Evolutionary conservation across 1,140 invertebrate species (phyloP), one percentile per base, ranked within the genome.

Genomic region (Fopius arisanus): DNA sequence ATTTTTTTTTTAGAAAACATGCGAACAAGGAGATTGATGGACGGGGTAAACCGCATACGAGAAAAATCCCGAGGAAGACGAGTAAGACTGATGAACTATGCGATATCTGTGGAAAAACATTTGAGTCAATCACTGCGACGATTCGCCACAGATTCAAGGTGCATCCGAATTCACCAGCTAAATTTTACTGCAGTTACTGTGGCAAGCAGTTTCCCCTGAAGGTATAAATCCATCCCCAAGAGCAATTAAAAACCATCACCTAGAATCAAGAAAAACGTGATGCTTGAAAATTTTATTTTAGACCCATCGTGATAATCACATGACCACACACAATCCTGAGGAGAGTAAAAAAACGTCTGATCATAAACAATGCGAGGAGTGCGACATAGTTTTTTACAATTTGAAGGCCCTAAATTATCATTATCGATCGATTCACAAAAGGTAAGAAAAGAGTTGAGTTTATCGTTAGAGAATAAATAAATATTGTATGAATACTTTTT

Each of bases 201-300:
- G 92, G 92, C 4, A 92, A 91, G 88, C 91, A 92, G 67, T 93
- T 93, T 83, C 91, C 92, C 31, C 83, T 93, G 77, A 92, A 92
- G 88, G 91, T 92, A n/a, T n/a, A n/a, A n/a, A n/a, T n/a, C n/a
- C n/a, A n/a, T n/a, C n/a, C n/a, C n/a, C n/a, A n/a, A n/a, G n/a
- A n/a, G n/a, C n/a, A n/a, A n/a, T n/a, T n/a, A n/a, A n/a, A n/a
- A n/a, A n/a, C n/a, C n/a, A n/a, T n/a, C n/a, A n/a, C n/a, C n/a
- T n/a, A 51, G 26, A 43, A 16, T 7, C 33, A 33, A 65, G 9
- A 23, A 65, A 28, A 26, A 65, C 0, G 9, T n/a, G 26, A 3
- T n/a, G n/a, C 33, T 23, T 19, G 10, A 33, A 66, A 66, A 14
- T 26, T 26, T 29, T 21, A 29, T 89, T 89, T 72, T 80, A 92